Conservation (phyloP, 2,888 invertebrate species). For the Diaperis boleti region DNA sequence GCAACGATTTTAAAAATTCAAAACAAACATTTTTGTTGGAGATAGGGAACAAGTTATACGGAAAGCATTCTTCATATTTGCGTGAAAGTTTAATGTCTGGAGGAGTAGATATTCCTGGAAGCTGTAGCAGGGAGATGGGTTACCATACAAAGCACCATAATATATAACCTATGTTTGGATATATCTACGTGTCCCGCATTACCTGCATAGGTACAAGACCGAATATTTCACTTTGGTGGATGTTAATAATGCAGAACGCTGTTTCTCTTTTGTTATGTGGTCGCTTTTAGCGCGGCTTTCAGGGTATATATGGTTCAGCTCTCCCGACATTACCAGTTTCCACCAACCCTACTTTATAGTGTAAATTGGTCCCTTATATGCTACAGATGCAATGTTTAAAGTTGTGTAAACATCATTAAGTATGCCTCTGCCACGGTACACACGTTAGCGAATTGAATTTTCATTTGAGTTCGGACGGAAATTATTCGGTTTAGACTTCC, state of each 20-base stretch:
- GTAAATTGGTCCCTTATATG: slow-evolving; percentile 44
- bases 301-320: slow-evolving; percentile 11
- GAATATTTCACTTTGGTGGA: slow-evolving; percentile 46
- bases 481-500: slow-evolving; percentile 9
- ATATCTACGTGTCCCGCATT: slow-evolving; percentile 40
- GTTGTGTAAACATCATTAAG: slow-evolving; percentile 39
- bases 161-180: slow-evolving; percentile 34
- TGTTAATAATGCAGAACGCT: slow-evolving; percentile 48
- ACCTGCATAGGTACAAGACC: slow-evolving; percentile 42
- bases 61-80: slow-evolving; percentile 22
- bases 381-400: slow-evolving; percentile 35
- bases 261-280: slow-evolving; percentile 40
- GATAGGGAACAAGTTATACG: slow-evolving; percentile 23
- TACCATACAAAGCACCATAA: slow-evolving; percentile 34
- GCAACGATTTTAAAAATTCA: slow-evolving; percentile 31
- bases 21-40: slow-evolving; percentile 31
- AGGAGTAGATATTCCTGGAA: slow-evolving; percentile 29
- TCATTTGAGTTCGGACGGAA: slow-evolving; percentile 11
- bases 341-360: slow-evolving; percentile 42
- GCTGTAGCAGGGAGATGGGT: slow-evolving; percentile 27
- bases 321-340: slow-evolving; percentile 18
- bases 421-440: slow-evolving; percentile 38
- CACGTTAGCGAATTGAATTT: slow-evolving; percentile 29
- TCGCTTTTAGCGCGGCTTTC: slow-evolving; percentile 39
- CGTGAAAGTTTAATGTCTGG: slow-evolving; percentile 36